Conservation (phyloP, 2,797 vertebrate species). For the Smutsia temminckii region DNA sequence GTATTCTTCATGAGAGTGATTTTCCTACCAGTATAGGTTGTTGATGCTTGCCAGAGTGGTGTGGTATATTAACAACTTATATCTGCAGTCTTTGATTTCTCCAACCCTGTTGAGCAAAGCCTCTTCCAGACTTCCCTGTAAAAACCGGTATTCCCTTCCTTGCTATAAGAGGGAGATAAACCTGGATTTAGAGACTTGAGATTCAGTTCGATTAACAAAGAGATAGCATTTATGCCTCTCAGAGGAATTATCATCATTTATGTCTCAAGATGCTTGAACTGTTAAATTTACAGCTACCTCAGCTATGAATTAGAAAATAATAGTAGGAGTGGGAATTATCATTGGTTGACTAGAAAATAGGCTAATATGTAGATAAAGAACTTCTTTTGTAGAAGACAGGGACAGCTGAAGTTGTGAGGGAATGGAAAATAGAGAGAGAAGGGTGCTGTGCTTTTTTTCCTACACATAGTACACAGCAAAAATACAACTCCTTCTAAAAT, state of each 20-base stretch:
- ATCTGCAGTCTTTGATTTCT: not conserved
- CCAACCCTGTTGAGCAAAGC: not conserved
- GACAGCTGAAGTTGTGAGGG: not conserved
- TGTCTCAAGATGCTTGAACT: not conserved
- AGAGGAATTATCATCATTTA: not conserved
- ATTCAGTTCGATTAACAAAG: conserved; percentile 31
- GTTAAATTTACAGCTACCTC: conserved; percentile 20
- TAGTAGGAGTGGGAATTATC: not conserved
- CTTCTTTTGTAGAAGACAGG: not conserved
- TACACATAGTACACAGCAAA: too few relatives aligned
- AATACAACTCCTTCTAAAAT: too few relatives aligned
- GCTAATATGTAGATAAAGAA: not conserved
- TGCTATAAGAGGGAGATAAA: conserved; percentile 26
- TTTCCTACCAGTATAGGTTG: not conserved
- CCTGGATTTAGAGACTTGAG: conserved; percentile 7
- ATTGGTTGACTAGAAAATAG: conserved; percentile 28
- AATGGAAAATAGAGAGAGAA: not conserved
- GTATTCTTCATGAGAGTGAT: not conserved
- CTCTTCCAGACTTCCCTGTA: not conserved
- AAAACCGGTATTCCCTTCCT: not conserved
- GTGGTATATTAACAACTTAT: not conserved
- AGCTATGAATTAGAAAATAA: not conserved
- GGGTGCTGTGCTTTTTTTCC: too few relatives aligned
- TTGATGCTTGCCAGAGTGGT: not conserved
- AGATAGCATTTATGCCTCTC: not conserved